phyloP scores from a whole-genome alignment of 2,797 vertebrate species.

The Chromobotia macracanthus region DNA sequence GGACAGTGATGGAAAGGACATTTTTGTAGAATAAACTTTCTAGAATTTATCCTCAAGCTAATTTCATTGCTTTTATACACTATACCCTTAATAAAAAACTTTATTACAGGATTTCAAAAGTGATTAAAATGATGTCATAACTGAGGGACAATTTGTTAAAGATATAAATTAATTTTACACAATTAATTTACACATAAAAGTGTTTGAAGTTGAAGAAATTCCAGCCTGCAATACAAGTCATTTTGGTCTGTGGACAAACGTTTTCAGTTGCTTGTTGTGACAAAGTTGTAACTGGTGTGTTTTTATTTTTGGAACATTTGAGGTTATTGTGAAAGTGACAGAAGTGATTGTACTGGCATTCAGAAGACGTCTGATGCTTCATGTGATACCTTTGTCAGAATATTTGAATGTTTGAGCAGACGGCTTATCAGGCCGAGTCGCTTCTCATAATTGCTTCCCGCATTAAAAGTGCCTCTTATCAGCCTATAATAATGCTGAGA shows the following conservation, averaged over 20 bases:
- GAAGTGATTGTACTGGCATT: conserved; percentile 15
- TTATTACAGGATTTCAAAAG: too few relatives aligned
- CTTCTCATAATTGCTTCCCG: conserved; percentile 41
- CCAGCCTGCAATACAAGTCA: neutral
- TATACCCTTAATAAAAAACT: too few relatives aligned
- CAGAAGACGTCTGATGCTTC: conserved; percentile 12
- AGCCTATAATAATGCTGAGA: conserved; percentile 48
- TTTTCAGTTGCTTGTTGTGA: neutral
- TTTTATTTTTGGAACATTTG: neutral
- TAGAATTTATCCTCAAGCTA: too few relatives aligned
- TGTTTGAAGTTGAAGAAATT: too few relatives aligned
- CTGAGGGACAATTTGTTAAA: too few relatives aligned
- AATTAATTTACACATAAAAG: too few relatives aligned
- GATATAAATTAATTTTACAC: too few relatives aligned
- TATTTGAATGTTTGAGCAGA: conserved; percentile 13
- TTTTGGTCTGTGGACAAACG: neutral
- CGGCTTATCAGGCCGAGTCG: conserved; percentile 39
- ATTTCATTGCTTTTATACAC: too few relatives aligned
- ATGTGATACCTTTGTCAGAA: conserved; percentile 23
- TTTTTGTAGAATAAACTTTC: too few relatives aligned
- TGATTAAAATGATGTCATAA: too few relatives aligned
- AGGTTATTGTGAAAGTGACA: conserved; percentile 22
- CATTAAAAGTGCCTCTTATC: conserved; percentile 48
- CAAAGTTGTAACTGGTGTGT: neutral
- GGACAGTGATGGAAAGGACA: too few relatives aligned